Percentiles rank a stretch among this genome's conserved stretches.
phyloP scores from a whole-genome alignment of 2,888 invertebrate species.

The Tenthredo mesomela region DNA sequence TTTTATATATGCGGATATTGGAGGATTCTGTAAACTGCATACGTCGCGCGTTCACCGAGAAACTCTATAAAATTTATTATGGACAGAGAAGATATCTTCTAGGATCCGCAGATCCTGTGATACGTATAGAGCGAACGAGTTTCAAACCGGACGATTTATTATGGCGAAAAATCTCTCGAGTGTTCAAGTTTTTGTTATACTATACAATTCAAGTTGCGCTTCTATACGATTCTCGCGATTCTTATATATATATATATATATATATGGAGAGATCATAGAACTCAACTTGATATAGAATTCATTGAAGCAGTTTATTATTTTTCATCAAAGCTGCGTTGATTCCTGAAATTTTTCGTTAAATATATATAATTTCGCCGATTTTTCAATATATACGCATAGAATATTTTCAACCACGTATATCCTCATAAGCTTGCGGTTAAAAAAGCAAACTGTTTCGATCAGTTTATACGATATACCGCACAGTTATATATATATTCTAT shows the following conservation, averaged over 20 bases:
- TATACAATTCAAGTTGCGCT: neutral
- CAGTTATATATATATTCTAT: neutral
- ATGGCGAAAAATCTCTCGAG: neutral
- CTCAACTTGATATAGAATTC: neutral
- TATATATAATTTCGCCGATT: neutral
- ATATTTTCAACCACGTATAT: neutral
- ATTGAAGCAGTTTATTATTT: neutral
- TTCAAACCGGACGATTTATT: neutral
- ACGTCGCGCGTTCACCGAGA: neutral
- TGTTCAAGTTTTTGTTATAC: slow-evolving; percentile 12
- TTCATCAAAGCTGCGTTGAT: neutral
- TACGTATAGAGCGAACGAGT: neutral
- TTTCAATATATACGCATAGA: neutral
- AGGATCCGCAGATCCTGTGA: neutral
- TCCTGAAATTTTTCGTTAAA: neutral
- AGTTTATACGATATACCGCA: neutral
- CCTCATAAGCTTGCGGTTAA: neutral
- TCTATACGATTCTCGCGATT: neutral
- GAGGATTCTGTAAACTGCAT: neutral
- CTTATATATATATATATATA: too few relatives aligned
- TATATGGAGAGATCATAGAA: neutral
- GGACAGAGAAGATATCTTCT: neutral
- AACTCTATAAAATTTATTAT: neutral
- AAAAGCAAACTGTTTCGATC: neutral
- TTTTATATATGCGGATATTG: too few relatives aligned